Evolutionary conservation across 2,113 vertebrate genomes (phyloP).

Genomic region (Apodemus sylvaticus): DNA sequence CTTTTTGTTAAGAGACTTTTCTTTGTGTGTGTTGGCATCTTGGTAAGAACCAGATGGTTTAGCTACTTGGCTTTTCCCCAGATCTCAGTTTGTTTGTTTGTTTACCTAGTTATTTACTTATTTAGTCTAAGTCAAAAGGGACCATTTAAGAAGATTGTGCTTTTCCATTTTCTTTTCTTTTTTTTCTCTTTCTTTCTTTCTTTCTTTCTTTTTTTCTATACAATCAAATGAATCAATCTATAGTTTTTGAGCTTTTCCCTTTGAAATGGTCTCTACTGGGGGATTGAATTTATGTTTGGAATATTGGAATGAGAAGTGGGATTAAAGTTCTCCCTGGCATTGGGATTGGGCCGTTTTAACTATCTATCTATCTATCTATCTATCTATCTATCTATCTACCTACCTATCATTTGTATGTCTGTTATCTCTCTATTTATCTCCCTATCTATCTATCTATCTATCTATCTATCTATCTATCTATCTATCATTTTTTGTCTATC

Average conservation of each 20-base stretch:
- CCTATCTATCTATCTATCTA: no score
- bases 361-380: no score
- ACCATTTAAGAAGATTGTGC: not conserved
- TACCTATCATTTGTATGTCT: no score
- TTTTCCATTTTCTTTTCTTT: not conserved
- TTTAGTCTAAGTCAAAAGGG: constrained; percentile 16
- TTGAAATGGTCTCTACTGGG: not conserved
- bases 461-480: no score
- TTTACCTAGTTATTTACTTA: not conserved
- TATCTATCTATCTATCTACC: no score
- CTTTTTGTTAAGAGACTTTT: not conserved
- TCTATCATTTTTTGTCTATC: no score
- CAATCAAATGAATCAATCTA: not conserved
- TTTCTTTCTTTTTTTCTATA: not conserved
- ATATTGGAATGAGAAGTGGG: not conserved
- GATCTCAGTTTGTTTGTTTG: not conserved
- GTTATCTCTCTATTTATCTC: no score
- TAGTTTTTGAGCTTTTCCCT: not conserved
- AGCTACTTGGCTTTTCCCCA: not conserved
- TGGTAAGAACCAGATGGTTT: not conserved
- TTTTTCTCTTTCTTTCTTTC: not conserved
- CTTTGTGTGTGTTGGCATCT: not conserved
- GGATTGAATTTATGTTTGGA: not conserved
- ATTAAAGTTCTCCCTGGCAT: not conserved
- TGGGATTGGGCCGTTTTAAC: not conserved